These are phyloP conservation scores for Ooceraea biroi DNA, from an alignment of 1,140 invertebrate genomes.

Conservation along the genomic window DNA sequence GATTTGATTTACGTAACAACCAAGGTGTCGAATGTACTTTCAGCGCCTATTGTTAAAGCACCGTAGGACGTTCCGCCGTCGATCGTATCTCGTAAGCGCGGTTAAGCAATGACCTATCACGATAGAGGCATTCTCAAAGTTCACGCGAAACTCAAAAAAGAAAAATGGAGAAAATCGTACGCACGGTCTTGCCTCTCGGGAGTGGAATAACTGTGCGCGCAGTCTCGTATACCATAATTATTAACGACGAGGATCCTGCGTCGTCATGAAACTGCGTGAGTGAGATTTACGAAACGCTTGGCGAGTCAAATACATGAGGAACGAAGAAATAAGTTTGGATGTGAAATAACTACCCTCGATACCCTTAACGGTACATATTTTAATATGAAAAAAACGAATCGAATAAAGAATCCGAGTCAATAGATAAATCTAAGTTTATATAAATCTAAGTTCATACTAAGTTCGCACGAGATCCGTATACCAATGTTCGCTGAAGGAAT, in stretches of 20 bases:
- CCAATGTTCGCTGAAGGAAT: too few species aligned
- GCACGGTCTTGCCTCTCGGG: constrained; percentile 19
- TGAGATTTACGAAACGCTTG: too few species aligned
- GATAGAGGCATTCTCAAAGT: constrained; percentile 62
- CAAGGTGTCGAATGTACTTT: constrained; percentile 63
- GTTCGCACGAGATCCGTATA: too few species aligned
- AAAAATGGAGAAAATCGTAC: constrained; percentile 42
- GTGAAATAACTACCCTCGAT: too few species aligned
- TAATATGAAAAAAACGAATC: too few species aligned
- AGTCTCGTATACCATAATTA: not conserved
- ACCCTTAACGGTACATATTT: too few species aligned
- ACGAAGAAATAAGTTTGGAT: too few species aligned
- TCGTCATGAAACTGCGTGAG: not conserved
- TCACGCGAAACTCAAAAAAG: constrained; percentile 51
- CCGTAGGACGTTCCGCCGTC: constrained; percentile 49
- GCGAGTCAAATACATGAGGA: too few species aligned
- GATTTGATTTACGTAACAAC: constrained; percentile 62
- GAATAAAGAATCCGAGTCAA: too few species aligned
- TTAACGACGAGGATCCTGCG: not conserved
- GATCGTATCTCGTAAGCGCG: constrained; percentile 64
- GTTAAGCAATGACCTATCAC: constrained; percentile 67
- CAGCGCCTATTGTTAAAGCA: constrained; percentile 60
- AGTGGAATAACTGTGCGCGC: not conserved
- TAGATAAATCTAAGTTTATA: too few species aligned
- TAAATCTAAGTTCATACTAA: too few species aligned